Evolutionary conservation across 2,113 vertebrate genomes (phyloP).

Genomic region (Crotalus horridus): DNA sequence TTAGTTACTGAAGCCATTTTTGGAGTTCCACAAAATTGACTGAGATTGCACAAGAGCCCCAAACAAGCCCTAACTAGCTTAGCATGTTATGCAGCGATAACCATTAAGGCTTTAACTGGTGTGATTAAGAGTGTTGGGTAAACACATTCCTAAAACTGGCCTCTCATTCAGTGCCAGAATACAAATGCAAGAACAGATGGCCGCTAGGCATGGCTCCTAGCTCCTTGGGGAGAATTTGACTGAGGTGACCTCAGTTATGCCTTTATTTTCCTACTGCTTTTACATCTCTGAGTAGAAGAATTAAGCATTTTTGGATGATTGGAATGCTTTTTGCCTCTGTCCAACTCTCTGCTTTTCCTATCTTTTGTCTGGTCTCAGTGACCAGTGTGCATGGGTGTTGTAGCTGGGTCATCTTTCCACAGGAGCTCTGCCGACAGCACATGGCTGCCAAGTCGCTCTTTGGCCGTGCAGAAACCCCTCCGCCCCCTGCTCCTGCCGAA

Average conservation of each 20-base stretch:
- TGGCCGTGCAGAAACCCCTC: conserved; percentile 70
- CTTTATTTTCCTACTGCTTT: not conserved
- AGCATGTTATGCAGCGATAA: not conserved
- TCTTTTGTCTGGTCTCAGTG: not conserved
- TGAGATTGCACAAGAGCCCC: not conserved
- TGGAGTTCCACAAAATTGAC: not conserved
- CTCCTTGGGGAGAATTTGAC: not conserved
- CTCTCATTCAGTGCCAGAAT: not conserved
- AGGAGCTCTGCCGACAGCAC: conserved; percentile 97
- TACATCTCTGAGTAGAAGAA: not conserved
- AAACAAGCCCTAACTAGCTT: not conserved
- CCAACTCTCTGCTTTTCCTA: not conserved
- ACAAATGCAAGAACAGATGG: not conserved
- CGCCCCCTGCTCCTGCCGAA: conserved; percentile 62
- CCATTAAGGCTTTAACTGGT: not conserved
- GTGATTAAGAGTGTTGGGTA: not conserved
- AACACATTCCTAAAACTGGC: not conserved
- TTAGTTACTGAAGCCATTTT: not conserved
- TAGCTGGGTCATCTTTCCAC: conserved; percentile 11
- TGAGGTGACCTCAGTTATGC: not conserved
- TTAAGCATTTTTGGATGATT: not conserved
- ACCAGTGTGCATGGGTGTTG: not conserved
- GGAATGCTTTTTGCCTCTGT: not conserved
- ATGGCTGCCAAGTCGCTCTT: conserved; percentile 93
- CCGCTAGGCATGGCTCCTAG: not conserved